phyloP scores from a whole-genome alignment of 2,797 vertebrate species.

The Parauchenoglanis ngamensis region DNA sequence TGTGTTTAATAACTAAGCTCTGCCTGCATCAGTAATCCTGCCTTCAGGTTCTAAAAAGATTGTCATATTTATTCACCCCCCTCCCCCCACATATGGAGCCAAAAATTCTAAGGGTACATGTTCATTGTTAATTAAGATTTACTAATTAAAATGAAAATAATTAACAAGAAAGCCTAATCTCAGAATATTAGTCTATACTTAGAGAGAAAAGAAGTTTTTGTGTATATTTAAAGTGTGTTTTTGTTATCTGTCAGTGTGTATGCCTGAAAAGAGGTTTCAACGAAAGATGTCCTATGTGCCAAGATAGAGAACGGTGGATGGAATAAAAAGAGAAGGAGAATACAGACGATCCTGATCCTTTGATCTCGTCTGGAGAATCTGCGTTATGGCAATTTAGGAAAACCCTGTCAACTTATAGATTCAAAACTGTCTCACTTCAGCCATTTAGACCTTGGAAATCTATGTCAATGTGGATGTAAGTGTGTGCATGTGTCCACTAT shows the following conservation, averaged over 20 bases:
- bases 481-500: background rate
- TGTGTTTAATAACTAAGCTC: conserved; percentile 97
- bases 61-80: conserved; percentile 98
- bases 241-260: conserved; percentile 75
- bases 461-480: conserved; percentile 20
- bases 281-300: conserved; percentile 69
- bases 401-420: conserved; percentile 71
- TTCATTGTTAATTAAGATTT: conserved; percentile 99
- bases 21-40: conserved; percentile 99
- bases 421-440: conserved; percentile 65
- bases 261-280: conserved; percentile 75
- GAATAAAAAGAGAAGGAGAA: conserved; percentile 45
- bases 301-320: conserved; percentile 48
- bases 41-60: conserved; percentile 97
- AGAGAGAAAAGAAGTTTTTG: conserved; percentile 88
- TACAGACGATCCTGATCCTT: conserved; percentile 72
- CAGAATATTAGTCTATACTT: conserved; percentile 88
- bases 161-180: conserved; percentile 93
- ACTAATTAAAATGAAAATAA: conserved; percentile 99
- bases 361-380: conserved; percentile 75
- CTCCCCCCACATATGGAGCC: conserved; percentile 79
- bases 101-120: conserved; percentile 96
- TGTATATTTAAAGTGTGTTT: conserved; percentile 77
- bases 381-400: conserved; percentile 76
- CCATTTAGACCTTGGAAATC: conserved; percentile 69